Base-by-base conservation (phyloP, 2,113 vertebrate species). In the Heliornis fulica region DNA sequence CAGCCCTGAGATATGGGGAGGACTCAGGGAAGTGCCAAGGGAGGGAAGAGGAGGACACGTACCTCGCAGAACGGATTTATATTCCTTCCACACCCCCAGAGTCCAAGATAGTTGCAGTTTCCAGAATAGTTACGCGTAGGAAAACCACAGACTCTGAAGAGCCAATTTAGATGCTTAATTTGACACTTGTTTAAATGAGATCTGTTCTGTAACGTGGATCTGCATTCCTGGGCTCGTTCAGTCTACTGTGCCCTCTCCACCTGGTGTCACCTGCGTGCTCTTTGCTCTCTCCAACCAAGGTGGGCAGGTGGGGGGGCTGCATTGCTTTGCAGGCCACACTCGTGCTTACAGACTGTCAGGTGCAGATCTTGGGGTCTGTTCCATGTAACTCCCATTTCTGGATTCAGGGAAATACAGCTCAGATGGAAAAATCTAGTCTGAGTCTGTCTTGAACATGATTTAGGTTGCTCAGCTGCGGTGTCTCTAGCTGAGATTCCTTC, bases 31-130 rank as follows among this genome's bases (percentile, higher is more conserved):
- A 83, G 79, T 6, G 54, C 90, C 69, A 83, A 31, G 76, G 90
- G 59, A 96, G 82, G 75, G 75, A 90, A 83, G 50, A 74, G 74
- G 75, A 94, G 95, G 85, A 94, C 75, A 40, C 13, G 29, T 36
- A 82, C 85, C 66, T 94, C 88, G 69, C 89, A 81, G 66, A 50
- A 57, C 5, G 54, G 26, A 77, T 94, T 87, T 87, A 3, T 38
- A 28, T 54, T 88, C 78, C 86, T 63, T 90, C 68, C 89, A 83
- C 95, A 63, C 91, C 93, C 95, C 92, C 93, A 86, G 87, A 96
- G 90, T 96, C 94, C 95, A 94, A 88, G 92, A 95, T 94, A 95
- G 93, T 88, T 93, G 83, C 93, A 86, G 88, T 34, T 93, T 86
- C 93, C 85, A 95, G 92, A 96, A 92, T 80, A 96, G 94, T 80